Conservation (phyloP, 2,113 vertebrate genomes). For the rat (Rattus norvegicus) region GRCr8 NC_086022.1:177040501-177041000, state of each 20-base stretch:
- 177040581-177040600: background rate
- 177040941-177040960: conserved; percentile 64
- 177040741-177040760: background rate
- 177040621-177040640: background rate
- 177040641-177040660: background rate
- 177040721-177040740: background rate
- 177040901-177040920: conserved; percentile 96
- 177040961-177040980: conserved; percentile 4
- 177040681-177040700: conserved; percentile 5
- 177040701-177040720: conserved; percentile 11
- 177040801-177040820: conserved; percentile 77
- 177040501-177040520: background rate
- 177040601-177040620: background rate
- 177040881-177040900: conserved; percentile 95
- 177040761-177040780: background rate
- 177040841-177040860: conserved; percentile 86
- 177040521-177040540: background rate
- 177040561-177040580: background rate
- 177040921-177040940: conserved; percentile 95
- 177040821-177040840: conserved; percentile 85
- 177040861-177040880: conserved; percentile 92
- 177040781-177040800: conserved; percentile 53
- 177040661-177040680: background rate
- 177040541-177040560: background rate
- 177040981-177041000: background rate